Base-by-base conservation (phyloP, 2,888 invertebrate genomes). In the Lycaena phlaeas region DNA sequence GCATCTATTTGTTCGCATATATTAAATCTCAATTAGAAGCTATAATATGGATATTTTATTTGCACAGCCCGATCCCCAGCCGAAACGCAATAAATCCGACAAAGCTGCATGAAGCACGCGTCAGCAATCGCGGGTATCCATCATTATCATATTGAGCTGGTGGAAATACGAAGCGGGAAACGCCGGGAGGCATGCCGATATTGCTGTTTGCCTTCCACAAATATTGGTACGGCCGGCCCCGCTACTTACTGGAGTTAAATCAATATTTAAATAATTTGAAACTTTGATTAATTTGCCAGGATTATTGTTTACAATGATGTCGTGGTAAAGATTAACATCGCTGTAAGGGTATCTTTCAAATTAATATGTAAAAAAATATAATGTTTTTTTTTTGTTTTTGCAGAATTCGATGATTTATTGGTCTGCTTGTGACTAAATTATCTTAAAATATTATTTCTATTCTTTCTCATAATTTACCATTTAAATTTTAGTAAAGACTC, bases 191-290 rank as follows among this genome's bases (percentile, higher is more conserved):
- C 49, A 45, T 41, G 66, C 52, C 78, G 72, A 79, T 82, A 82
- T 82, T 82, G 69, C 84, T 82, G 78, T 82, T 79, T 81, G 73
- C 68, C 45, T 41, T 44, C 58, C 29, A 57, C 76, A 74, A 81
- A 82, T 68, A 70, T 78, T 81, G n/a, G n/a, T 73, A 70, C 53
- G 48, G 47, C 61, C 56, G 67, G 56, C 61, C 67, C 68, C 69
- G 68, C 69, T 77, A 75, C 79, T 78, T 78, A 78, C 75, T 67
- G 73, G 71, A 79, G 79, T 81, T 84, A 81, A 64, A 77, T 74
- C 76, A 84, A 84, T 82, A 82, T 84, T 84, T 68, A 76, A 82
- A 81, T 79, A 62, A 77, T 78, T 78, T 75, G 63, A 77, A 82
- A 82, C 74, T 82, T 82, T 82, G 77, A 84, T 84, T 84, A 84